A percentile compares a stretch with the other conserved stretches of the same genome.
Evolutionary conservation across 2,888 invertebrate species (phyloP).

Genomic region (Vanessa cardui): DNA sequence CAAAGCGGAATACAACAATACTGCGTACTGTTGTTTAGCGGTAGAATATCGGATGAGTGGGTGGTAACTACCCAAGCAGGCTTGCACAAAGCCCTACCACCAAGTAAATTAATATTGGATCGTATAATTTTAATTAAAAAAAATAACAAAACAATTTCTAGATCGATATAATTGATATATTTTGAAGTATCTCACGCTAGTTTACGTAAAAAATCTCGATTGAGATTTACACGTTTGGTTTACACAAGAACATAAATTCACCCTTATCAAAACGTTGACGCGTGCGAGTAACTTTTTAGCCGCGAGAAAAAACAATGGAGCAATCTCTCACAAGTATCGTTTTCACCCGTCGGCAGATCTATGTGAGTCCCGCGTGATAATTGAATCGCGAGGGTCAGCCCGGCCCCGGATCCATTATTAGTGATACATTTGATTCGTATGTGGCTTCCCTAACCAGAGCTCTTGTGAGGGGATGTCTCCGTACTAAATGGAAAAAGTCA

Average conservation of each 20-base stretch:
- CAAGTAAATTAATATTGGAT: too few species aligned
- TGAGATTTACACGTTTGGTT: slow-evolving; percentile 34
- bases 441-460: slow-evolving; percentile 53
- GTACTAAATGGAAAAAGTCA: slow-evolving; percentile 33
- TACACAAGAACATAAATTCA: slow-evolving; percentile 38
- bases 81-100: too few species aligned
- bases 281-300: slow-evolving; percentile 73
- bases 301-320: slow-evolving; percentile 83
- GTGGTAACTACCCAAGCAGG: too few species aligned
- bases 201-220: slow-evolving; percentile 8
- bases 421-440: slow-evolving; percentile 77
- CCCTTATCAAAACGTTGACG: slow-evolving; percentile 58
- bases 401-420: slow-evolving; percentile 62
- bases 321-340: slow-evolving; percentile 83
- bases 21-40: too few species aligned
- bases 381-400: slow-evolving; percentile 75
- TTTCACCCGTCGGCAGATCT: slow-evolving; percentile 77
- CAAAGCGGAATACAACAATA: too few species aligned
- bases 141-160: too few species aligned
- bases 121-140: too few species aligned
- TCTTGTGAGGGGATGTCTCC: slow-evolving; percentile 36
- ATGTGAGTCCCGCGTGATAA: slow-evolving; percentile 73
- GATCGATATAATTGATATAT: not conserved
- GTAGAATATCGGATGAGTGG: too few species aligned
- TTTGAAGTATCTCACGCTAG: slow-evolving; percentile 23